Evolutionary conservation across 2,113 vertebrate species (phyloP), one percentile per base, ranked within the genome.

Genomic region (Elgaria multicarinata): DNA sequence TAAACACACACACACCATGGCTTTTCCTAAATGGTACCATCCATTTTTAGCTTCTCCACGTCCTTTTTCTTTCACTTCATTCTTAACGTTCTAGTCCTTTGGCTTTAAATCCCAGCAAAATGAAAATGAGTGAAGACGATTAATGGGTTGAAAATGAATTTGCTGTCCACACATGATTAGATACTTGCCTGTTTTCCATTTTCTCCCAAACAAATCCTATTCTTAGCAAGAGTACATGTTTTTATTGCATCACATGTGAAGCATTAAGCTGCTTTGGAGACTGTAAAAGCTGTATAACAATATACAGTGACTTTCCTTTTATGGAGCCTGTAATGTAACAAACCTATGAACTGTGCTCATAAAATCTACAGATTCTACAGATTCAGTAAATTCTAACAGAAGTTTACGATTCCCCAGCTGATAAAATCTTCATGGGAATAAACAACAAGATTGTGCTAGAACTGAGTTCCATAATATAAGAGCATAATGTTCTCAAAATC

Each of bases 181-280:
- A 67, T 46, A 76, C 24, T 50, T 62, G 89, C 76, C 83, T 85
- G 76, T 79, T 85, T 79, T 79, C 64, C 62, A 85, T 79, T 85
- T 79, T 3, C 24, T 39, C 28, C n/a, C 64, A 83, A 77, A 90
- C 36, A 87, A 90, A 90, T 42, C 46, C 69, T 77, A 77, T 58
- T 87, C 62, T 78, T 87, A 31, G 64, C 46, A 78, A 58, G 39
- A 67, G 24, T 55, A 69, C 36, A 58, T 31, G 33, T 83, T 80
- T 89, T 87, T 83, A 91, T 82, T 86, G 42, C 80, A 83, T 87
- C 90, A 87, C 39, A 83, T 87, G 90, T 53, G 69, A 91, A 75
- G 26, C 69, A 90, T 82, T 87, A 76, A 78, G 31, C 39, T 71
- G 62, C 86, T 79, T 78, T 84, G 76, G 24, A 88, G 66, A 71